Conservation (phyloP, 2,888 invertebrate genomes). For the Silvanus unidentatus region DNA sequence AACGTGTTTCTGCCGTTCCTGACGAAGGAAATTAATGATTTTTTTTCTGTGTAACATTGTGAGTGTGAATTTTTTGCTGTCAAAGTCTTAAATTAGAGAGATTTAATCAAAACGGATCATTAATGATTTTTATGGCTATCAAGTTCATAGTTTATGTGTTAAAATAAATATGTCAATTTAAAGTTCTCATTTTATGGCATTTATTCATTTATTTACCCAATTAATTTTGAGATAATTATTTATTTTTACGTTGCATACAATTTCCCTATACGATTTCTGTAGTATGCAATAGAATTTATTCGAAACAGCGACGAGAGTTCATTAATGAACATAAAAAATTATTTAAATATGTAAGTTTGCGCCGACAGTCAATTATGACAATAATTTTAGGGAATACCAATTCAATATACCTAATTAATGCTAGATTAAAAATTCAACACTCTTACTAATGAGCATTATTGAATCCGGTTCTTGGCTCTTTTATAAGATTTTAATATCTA, state of each 20-base stretch:
- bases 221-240: conserved; percentile 7
- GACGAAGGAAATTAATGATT: not conserved
- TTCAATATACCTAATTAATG: conserved; percentile 28
- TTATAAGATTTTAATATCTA: conserved; percentile 32
- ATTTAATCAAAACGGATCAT: too few relatives aligned
- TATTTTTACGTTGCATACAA: conserved; percentile 10
- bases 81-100: too few relatives aligned
- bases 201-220: conserved; percentile 7
- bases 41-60: too few relatives aligned
- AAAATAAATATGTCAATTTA: too few relatives aligned
- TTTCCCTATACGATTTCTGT: too few relatives aligned
- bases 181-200: too few relatives aligned
- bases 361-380: conserved; percentile 8
- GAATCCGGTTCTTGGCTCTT: conserved; percentile 33
- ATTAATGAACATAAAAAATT: too few relatives aligned
- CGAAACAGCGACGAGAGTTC: too few relatives aligned
- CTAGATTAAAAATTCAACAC: conserved; percentile 29
- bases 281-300: too few relatives aligned
- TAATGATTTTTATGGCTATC: too few relatives aligned
- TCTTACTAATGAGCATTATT: conserved; percentile 28
- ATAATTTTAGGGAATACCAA: conserved; percentile 19
- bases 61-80: too few relatives aligned
- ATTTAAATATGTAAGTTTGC: conserved; percentile 16
- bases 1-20: not conserved
- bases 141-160: too few relatives aligned